Evolutionary conservation across 2,888 invertebrate genomes (phyloP), one percentile per base, ranked within the genome.

Genomic region (Drosophila mulleri): DNA sequence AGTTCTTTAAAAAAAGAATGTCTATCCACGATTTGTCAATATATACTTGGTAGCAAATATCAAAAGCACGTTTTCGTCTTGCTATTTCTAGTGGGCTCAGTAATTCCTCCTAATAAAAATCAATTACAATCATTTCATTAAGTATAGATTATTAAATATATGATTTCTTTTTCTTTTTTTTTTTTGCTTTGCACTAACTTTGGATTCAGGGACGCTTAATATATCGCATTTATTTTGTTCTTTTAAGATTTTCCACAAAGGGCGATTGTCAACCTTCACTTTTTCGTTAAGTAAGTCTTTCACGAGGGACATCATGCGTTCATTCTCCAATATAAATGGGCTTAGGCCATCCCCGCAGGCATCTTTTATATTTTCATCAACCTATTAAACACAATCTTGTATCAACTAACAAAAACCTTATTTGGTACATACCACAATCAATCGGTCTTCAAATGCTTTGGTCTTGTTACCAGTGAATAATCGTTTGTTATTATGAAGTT

Each of bases 11-110:
- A 53, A 91, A 92, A 3, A 90, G 54, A 0, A 92, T 85, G 77
- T 92, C 92, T 16, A 79, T 80, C 91, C 92, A 92, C 29, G 88
- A 85, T 63, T 79, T 83, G 20, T 90, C 81, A 59, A 91, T 71
- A 63, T 92, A 92, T 32, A 91, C 90, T 76, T 92, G 92, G 75
- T 91, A 90, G 53, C 89, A 90, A 0, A 90, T 83, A 42, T 85
- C 80, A 62, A 88, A 91, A 3, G 87, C 89, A 12, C 89, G 83
- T 37, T 76, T 77, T 8, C 91, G 78, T 29, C 91, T 82, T 0
- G 90, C 90, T 42, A 88, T 59, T 78, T 92, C 92, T 8, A 88
- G 80, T 0, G 92, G 91, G 12, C 89, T 83, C 6, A 92, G 67
- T 16, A 88, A 37, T 67, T 80, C 44, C 69, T 89, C 85, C 92